These are phyloP conservation scores for Australoheros facetus DNA, from an alignment of 2,797 vertebrate genomes.

Conservation along the genomic window DNA sequence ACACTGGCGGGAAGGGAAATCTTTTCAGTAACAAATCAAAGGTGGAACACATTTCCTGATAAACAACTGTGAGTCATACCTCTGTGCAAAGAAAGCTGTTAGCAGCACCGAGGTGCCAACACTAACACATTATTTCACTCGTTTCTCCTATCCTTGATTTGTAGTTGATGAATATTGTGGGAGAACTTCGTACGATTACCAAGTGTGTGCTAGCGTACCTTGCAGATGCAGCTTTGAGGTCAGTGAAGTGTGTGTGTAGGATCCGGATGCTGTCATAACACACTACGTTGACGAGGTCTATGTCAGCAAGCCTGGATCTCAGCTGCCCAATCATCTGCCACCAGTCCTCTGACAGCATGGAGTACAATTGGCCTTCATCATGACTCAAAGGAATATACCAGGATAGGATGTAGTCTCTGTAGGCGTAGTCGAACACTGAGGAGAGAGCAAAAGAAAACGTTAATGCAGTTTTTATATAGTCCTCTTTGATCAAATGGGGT, in stretches of 20 bases:
- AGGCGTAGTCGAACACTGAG: conserved; percentile 95
- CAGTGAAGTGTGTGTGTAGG: conserved; percentile 93
- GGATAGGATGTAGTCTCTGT: conserved; percentile 94
- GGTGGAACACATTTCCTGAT: conserved; percentile 4
- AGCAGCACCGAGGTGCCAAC: not conserved
- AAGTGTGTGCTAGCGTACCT: conserved; percentile 82
- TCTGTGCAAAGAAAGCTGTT: not conserved
- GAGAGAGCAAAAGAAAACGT: not conserved
- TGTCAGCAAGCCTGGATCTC: conserved; percentile 85
- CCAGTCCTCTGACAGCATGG: conserved; percentile 95
- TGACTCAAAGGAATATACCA: conserved; percentile 93
- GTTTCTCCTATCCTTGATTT: not conserved
- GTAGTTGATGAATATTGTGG: not conserved
- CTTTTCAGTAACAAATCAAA: conserved; percentile 13
- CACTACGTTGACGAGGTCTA: conserved; percentile 93
- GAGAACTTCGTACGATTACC: not conserved
- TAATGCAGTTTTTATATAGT: not conserved
- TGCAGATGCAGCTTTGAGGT: conserved; percentile 92
- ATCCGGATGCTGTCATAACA: conserved; percentile 91
- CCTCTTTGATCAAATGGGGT: not conserved
- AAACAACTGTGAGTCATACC: conserved; percentile 17
- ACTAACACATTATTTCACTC: not conserved
- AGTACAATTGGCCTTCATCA: conserved; percentile 92
- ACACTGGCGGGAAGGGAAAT: not conserved
- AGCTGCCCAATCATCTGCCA: conserved; percentile 93